Evolutionary conservation across 2,113 vertebrate species (phyloP), one percentile per base, ranked within the genome.

Genomic region (Oryzias javanicus): DNA sequence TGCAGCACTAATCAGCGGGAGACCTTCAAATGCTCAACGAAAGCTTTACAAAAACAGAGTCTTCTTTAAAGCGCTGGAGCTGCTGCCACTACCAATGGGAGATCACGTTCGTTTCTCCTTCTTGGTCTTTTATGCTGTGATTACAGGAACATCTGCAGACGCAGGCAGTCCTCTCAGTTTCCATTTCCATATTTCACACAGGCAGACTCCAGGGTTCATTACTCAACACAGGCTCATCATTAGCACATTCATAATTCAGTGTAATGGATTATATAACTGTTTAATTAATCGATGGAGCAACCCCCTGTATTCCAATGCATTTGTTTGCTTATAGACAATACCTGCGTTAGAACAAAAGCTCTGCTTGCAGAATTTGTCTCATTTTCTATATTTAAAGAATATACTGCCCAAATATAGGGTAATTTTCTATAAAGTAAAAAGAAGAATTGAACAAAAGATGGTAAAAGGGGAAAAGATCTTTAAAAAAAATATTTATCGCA

Each of bases 181-280:
- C 53, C 19, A 67, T 63, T 67, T 76, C 79, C 74, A 76, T 72
- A 80, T 79, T 82, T 79, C 76, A 81, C 72, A 69, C 70, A 78
- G 81, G 78, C 81, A 88, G 88, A 81, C 84, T 77, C 70, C 68
- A 70, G 60, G 82, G 85, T 86, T 83, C 84, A 70, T 85, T 75
- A 86, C 60, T 79, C 82, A 80, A 84, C 73, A 72, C 63, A 69
- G 83, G 86, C 79, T 87, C 78, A 86, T 89, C 87, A 86, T 87
- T 82, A 89, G 70, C 73, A 68, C 86, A 72, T 87, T 89, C 84
- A 87, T 83, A 86, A 87, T 88, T 86, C 80, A 84, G 83, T 52
- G 76, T 89, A 89, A 90, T 85, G 83, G 84, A 89, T 89, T 76
- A 85, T 79, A 76, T 81, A 86, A 87, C 86, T 74, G 79, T 70